A percentile compares a stretch with the other conserved stretches of the same genome.
Conservation (phyloP, 1,140 invertebrate genomes). For the Cydia pomonella region DNA sequence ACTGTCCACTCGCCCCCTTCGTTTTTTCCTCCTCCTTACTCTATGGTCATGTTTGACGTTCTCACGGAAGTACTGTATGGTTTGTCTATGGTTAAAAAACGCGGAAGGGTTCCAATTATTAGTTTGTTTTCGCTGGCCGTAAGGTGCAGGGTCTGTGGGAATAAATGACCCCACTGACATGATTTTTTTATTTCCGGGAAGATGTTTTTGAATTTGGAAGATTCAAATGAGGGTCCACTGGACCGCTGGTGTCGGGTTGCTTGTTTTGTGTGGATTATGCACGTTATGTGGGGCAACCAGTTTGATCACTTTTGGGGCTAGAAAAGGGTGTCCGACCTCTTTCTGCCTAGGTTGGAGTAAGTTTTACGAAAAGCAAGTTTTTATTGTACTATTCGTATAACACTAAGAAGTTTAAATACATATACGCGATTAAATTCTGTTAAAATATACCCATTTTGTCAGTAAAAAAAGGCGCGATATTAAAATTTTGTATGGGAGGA, state of each 20-base stretch:
- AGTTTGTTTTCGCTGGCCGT: conserved; percentile 65
- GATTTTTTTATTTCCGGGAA: conserved; percentile 64
- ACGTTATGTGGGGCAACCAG: conserved; percentile 19
- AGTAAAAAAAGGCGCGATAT: no score
- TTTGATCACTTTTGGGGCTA: neutral
- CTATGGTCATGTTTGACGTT: conserved; percentile 67
- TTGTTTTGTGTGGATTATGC: conserved; percentile 29
- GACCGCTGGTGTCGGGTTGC: conserved; percentile 45
- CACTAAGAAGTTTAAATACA: neutral
- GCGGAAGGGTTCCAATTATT: conserved; percentile 74
- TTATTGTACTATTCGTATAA: neutral
- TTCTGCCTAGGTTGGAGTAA: neutral
- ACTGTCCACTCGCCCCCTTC: conserved; percentile 68
- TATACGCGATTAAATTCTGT: no score
- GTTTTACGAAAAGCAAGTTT: neutral
- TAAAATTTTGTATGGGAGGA: no score
- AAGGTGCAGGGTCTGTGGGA: conserved; percentile 62
- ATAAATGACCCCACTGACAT: conserved; percentile 60
- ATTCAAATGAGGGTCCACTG: conserved; percentile 43
- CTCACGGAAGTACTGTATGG: conserved; percentile 61
- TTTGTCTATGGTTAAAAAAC: conserved; percentile 58
- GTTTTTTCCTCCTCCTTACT: conserved; percentile 63
- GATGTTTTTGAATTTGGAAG: conserved; percentile 51
- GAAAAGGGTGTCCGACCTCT: neutral
- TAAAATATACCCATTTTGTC: no score